Evolutionary conservation across 1,140 invertebrate genomes (phyloP), one percentile per base, ranked within the genome.

Genomic region (Acromyrmex heyeri): DNA sequence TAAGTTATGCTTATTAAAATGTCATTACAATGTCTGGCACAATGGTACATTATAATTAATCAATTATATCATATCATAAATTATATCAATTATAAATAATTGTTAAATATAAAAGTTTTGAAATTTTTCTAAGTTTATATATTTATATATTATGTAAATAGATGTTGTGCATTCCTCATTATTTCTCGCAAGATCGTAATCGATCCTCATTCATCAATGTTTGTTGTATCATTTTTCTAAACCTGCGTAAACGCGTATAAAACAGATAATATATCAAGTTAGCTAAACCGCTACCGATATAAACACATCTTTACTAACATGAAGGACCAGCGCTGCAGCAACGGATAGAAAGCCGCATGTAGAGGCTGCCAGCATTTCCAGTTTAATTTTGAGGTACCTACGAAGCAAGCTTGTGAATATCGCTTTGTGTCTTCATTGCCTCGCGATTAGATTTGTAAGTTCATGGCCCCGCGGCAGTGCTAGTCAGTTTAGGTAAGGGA

Each of bases 371-470:
- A 44, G 67, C 8, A 85, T 61, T 55, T 50, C 8, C 34, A 34
- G 85, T 85, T 90, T 89, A 90, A 90, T 83, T 88, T 78, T 55
- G 2, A 18, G 27, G 3, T 81, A 59, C 7, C 12, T 21, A 5
- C 14, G 34, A 14, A n/a, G 59, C 83, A 61, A 86, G 75, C 83
- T 83, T 34, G 64, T 18, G 65, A 87, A 78, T 73, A 55, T 62
- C 50, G 50, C 79, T 85, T 88, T 89, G 85, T 89, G 79, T 91
- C 87, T 87, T 85, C 83, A 64, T 62, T 53, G 50, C 24, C 34
- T 79, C 44, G 27, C 85, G 81, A 90, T 90, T 90, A 90, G 89
- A 90, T 90, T 90, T 61, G 82, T 81, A 82, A 91, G 88, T 91
- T 90, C 69, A 55, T 30, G 50, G 53, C 61, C 50, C n/a, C 64